Evolutionary conservation across 2,113 vertebrate genomes (phyloP).

Genomic region (Dipodomys merriami): DNA sequence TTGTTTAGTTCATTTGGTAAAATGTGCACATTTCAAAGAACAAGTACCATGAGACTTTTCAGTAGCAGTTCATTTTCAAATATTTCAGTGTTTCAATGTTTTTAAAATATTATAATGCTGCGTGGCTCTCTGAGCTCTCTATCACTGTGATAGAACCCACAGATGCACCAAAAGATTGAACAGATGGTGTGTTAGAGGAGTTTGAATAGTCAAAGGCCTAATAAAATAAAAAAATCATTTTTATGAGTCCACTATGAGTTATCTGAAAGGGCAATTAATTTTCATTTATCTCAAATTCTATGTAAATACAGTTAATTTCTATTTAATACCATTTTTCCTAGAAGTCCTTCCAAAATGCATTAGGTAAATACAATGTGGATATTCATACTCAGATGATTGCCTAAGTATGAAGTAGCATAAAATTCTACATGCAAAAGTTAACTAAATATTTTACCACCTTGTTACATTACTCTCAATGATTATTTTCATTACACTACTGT

Average conservation of each 20-base stretch:
- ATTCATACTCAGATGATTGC: slow-evolving; percentile 16
- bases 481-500: not conserved
- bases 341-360: slow-evolving; percentile 36
- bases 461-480: not conserved
- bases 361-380: slow-evolving; percentile 9
- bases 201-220: slow-evolving; percentile 63
- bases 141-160: slow-evolving; percentile 70
- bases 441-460: slow-evolving; percentile 6
- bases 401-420: not conserved
- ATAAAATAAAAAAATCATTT: slow-evolving; percentile 74
- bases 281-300: slow-evolving; percentile 64
- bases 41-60: slow-evolving; percentile 36
- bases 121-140: slow-evolving; percentile 34
- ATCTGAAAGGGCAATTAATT: slow-evolving; percentile 76
- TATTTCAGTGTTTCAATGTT: slow-evolving; percentile 11
- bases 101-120: slow-evolving; percentile 50
- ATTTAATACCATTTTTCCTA: slow-evolving; percentile 60
- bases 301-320: slow-evolving; percentile 65
- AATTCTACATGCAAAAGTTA: slow-evolving; percentile 27
- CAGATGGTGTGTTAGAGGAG: slow-evolving; percentile 76
- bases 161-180: slow-evolving; percentile 72
- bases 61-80: slow-evolving; percentile 13
- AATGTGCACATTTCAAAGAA: slow-evolving; percentile 42
- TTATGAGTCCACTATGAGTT: slow-evolving; percentile 76
- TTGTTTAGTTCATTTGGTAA: slow-evolving; percentile 63